A percentile compares a stretch with the other conserved stretches of the same genome.
These are phyloP conservation scores for Monochamus alternatus DNA, from an alignment of 2,888 invertebrate genomes.

Conservation along the genomic window DNA sequence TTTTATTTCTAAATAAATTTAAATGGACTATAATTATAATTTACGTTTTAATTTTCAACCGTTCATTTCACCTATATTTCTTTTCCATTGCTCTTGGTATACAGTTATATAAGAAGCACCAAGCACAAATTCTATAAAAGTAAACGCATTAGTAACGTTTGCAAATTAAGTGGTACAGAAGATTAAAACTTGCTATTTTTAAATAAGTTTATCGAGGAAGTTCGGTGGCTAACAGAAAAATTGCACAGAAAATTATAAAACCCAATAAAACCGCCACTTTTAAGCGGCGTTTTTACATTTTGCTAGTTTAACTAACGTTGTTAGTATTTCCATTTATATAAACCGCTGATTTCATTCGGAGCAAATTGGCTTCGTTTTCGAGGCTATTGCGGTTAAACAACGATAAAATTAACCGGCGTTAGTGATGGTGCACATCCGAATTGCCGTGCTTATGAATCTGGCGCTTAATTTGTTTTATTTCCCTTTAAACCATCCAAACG, in stretches of 20 bases:
- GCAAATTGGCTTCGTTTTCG: constrained; percentile 21
- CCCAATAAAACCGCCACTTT: background rate
- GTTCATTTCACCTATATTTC: too few species aligned
- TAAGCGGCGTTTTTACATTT: background rate
- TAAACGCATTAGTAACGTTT: too few species aligned
- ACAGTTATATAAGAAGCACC: too few species aligned
- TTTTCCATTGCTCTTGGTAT: too few species aligned
- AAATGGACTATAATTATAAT: too few species aligned
- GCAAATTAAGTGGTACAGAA: too few species aligned
- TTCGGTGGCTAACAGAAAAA: background rate
- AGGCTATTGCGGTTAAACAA: constrained; percentile 16
- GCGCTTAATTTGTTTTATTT: background rate
- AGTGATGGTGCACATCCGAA: background rate
- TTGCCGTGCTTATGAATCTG: background rate
- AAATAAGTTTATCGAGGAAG: too few species aligned
- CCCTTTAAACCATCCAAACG: background rate
- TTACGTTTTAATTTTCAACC: too few species aligned
- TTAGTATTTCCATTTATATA: background rate
- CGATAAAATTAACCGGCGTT: constrained; percentile 16
- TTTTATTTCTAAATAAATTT: too few species aligned
- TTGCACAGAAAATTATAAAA: background rate
- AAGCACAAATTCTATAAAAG: too few species aligned
- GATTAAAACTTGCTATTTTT: too few species aligned
- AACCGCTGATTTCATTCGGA: constrained; percentile 3
- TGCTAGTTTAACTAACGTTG: background rate